phyloP scores from a whole-genome alignment of 2,797 vertebrate genomes.

The Labeo calbasu region DNA sequence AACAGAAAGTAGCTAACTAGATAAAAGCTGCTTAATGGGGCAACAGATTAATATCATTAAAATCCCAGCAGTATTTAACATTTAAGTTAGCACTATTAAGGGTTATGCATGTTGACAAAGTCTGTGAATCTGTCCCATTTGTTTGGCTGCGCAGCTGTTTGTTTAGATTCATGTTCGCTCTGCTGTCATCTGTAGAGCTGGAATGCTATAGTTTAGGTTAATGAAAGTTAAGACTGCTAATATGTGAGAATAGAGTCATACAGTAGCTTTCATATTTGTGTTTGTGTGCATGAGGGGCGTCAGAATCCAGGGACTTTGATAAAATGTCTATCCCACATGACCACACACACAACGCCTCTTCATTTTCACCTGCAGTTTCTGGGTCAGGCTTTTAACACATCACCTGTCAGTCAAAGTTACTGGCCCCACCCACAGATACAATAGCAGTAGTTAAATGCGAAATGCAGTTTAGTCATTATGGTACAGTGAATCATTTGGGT shows the following conservation, averaged over 20 bases:
- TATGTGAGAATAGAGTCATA: constrained; percentile 1
- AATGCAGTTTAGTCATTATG: background rate
- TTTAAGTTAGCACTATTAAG: constrained; percentile 42
- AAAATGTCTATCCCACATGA: constrained; percentile 5
- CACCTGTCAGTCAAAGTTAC: background rate
- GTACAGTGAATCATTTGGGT: background rate
- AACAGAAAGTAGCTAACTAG: background rate
- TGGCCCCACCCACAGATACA: background rate
- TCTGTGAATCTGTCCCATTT: background rate
- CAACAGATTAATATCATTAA: background rate
- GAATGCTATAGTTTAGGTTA: background rate
- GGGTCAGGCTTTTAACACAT: background rate
- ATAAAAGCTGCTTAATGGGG: background rate
- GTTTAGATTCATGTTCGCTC: constrained; percentile 1
- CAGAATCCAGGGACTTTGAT: constrained; percentile 41
- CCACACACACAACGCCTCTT: background rate
- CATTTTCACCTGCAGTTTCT: background rate
- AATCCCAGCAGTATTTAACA: background rate
- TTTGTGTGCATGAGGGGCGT: constrained; percentile 42
- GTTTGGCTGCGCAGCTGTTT: constrained; percentile 15
- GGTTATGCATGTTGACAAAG: constrained; percentile 29
- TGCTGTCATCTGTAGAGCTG: constrained; percentile 3
- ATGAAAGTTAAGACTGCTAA: background rate
- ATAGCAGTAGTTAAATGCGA: background rate
- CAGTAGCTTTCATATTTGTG: background rate